Evolutionary conservation across 1,140 invertebrate genomes (phyloP), one percentile per base, ranked within the genome.

Genomic region (Aethina tumida): DNA sequence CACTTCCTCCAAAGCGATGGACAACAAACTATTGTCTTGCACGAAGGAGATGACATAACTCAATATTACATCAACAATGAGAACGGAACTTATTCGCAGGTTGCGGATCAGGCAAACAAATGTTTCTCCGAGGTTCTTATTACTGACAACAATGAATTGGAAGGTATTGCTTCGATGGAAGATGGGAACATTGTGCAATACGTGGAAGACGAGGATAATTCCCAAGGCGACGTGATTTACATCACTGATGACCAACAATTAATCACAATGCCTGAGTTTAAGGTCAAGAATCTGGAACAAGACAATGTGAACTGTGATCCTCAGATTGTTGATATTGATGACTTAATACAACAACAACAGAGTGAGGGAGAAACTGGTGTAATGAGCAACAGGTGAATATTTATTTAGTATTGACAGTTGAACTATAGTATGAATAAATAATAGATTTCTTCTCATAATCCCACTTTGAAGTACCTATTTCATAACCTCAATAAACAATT

Each of bases 61-160:
- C 43, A 47, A 20, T 52, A 47, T 41, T 40, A 35, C 12, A 35
- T 51, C 19, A 44, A 54, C 28, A 41, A 49, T 19, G 42, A 39
- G 28, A 26, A 27, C 28, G 41, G 44, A 41, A 40, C 17, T 16
- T 19, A 17, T 26, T 10, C 14, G 3, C 18, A 10, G 6, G 4
- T n/a, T 29, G n/a, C 4, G n/a, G n/a, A n/a, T n/a, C n/a, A n/a
- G n/a, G n/a, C n/a, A 19, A 10, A 28, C 8, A 28, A 38, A 27
- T 13, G 9, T 29, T 7, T 3, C 19, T n/a, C 4, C 13, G 20
- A 17, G 5, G 3, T 17, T 29, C 12, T 17, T 18, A 36, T 36
- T 20, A 21, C 34, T 14, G 13, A 41, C n/a, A 18, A 32, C 2
- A 17, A 36, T 17, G 34, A 41, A 30, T 14, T 25, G 6, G 27